Conservation (phyloP, 2,797 vertebrate genomes). For the Sparidentex hasta region DNA sequence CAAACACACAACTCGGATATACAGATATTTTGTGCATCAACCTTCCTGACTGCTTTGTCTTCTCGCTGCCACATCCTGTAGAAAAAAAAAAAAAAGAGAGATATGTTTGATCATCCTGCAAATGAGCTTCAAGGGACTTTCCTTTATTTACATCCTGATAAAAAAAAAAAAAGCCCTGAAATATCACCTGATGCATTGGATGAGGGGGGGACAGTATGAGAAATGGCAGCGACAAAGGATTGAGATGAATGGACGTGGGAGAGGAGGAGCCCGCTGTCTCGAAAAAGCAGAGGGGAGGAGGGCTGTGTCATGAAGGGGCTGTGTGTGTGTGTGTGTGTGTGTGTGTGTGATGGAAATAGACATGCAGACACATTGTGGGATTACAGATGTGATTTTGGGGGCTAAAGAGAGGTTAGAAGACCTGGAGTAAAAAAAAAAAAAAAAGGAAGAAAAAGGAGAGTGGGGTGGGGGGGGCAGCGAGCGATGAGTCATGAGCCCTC, state of each 20-base stretch:
- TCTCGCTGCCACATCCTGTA: background rate
- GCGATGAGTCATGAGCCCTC: slow-evolving; percentile 22
- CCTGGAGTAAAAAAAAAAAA: slow-evolving; percentile 9
- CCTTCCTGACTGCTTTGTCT: background rate
- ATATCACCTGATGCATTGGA: slow-evolving; percentile 53
- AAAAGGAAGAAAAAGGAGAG: too few species aligned
- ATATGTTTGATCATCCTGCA: slow-evolving; percentile 14
- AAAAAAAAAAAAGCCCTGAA: slow-evolving; percentile 23
- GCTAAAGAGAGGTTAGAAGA: slow-evolving; percentile 52
- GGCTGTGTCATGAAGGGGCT: slow-evolving; percentile 14
- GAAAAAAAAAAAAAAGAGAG: background rate
- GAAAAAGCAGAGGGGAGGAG: slow-evolving; percentile 39
- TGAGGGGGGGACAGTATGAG: slow-evolving; percentile 42
- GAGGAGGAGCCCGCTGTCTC: slow-evolving; percentile 48
- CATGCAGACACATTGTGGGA: slow-evolving; percentile 56
- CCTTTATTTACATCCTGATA: slow-evolving; percentile 27
- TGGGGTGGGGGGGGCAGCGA: background rate
- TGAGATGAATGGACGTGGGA: slow-evolving; percentile 59
- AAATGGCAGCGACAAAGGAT: slow-evolving; percentile 59
- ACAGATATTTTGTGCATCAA: background rate
- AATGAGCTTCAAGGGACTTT: slow-evolving; percentile 19
- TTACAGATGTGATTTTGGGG: slow-evolving; percentile 59
- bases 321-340: background rate
- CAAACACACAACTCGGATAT: background rate
- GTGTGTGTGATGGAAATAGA: slow-evolving; percentile 35